These are phyloP conservation scores for Sciaenops ocellatus DNA, from an alignment of 2,797 vertebrate species.

Conservation along the genomic window DNA sequence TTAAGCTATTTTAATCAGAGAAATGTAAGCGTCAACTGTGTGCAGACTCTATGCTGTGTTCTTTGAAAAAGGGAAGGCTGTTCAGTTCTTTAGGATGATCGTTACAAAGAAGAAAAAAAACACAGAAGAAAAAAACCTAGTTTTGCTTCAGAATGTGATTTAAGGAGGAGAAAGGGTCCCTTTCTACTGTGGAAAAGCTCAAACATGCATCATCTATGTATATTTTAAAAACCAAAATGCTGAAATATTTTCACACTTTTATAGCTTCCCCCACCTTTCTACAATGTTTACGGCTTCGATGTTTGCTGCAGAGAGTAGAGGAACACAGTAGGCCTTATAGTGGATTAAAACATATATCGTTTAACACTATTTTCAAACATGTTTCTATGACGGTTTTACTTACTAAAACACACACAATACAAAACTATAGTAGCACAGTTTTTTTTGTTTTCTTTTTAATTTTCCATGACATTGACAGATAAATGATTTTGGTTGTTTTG, in stretches of 20 bases:
- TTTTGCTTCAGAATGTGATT: conserved; percentile 55
- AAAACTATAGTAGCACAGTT: conserved; percentile 22
- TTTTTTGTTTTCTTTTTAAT: conserved; percentile 41
- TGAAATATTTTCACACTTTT: conserved; percentile 81
- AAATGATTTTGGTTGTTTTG: conserved; percentile 34
- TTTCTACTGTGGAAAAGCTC: conserved; percentile 64
- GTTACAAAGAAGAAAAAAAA: conserved; percentile 11
- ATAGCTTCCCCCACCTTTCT: conserved; percentile 75
- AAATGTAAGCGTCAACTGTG: conserved; percentile 62
- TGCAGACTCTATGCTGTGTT: conserved; percentile 74
- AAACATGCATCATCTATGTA: conserved; percentile 55
- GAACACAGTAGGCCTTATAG: conserved; percentile 54
- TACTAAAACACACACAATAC: conserved; percentile 18
- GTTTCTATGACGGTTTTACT: conserved; percentile 39
- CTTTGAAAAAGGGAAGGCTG: conserved; percentile 60
- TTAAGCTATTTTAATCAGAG: conserved; percentile 70
- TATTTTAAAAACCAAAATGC: conserved; percentile 80
- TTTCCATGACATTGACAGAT: conserved; percentile 41
- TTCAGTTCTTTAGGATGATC: conserved; percentile 48
- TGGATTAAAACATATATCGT: conserved; percentile 33
- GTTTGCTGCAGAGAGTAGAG: conserved; percentile 62
- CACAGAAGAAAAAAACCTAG: background rate
- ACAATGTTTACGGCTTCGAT: conserved; percentile 79
- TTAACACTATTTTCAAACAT: conserved; percentile 67
- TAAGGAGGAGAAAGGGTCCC: conserved; percentile 35